phyloP scores from a whole-genome alignment of 2,113 vertebrate species.

The Xiphorhynchus elegans region DNA sequence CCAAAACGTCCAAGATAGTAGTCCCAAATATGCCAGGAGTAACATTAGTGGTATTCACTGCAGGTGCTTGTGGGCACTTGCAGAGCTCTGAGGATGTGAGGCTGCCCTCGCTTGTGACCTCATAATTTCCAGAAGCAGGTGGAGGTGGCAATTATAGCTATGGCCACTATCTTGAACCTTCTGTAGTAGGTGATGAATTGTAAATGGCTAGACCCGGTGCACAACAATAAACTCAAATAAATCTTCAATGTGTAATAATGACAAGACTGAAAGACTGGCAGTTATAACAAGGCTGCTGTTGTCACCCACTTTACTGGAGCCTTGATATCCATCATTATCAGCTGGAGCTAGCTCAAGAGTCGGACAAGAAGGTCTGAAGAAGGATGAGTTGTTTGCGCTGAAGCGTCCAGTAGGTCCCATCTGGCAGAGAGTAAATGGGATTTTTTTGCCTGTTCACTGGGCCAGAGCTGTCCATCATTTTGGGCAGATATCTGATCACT shows the following conservation, averaged over 20 bases:
- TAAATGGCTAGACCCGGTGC: slow-evolving; percentile 84
- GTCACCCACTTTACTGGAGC: slow-evolving; percentile 86
- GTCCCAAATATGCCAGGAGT: not conserved
- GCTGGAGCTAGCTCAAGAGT: slow-evolving; percentile 81
- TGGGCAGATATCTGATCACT: slow-evolving; percentile 82
- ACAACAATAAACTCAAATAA: slow-evolving; percentile 91
- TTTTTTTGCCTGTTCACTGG: slow-evolving; percentile 80
- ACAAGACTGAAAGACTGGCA: slow-evolving; percentile 89
- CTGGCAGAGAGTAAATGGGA: slow-evolving; percentile 88
- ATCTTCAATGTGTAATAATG: slow-evolving; percentile 93
- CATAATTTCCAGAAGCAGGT: slow-evolving; percentile 88
- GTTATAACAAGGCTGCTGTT: slow-evolving; percentile 91
- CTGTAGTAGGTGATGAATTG: slow-evolving; percentile 88
- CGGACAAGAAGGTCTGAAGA: slow-evolving; percentile 87
- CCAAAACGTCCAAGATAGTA: not conserved
- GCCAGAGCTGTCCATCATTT: slow-evolving; percentile 86
- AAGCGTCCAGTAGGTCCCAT: slow-evolving; percentile 91
- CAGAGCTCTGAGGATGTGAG: slow-evolving; percentile 46
- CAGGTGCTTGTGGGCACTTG: not conserved
- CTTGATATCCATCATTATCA: slow-evolving; percentile 92
- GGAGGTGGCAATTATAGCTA: slow-evolving; percentile 87
- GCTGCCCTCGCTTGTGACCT: slow-evolving; percentile 80
- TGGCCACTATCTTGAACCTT: slow-evolving; percentile 83
- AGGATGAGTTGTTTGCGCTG: slow-evolving; percentile 89
- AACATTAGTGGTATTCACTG: not conserved